Conservation (phyloP, 2,797 vertebrate genomes). For the Poecile montanus region DNA sequence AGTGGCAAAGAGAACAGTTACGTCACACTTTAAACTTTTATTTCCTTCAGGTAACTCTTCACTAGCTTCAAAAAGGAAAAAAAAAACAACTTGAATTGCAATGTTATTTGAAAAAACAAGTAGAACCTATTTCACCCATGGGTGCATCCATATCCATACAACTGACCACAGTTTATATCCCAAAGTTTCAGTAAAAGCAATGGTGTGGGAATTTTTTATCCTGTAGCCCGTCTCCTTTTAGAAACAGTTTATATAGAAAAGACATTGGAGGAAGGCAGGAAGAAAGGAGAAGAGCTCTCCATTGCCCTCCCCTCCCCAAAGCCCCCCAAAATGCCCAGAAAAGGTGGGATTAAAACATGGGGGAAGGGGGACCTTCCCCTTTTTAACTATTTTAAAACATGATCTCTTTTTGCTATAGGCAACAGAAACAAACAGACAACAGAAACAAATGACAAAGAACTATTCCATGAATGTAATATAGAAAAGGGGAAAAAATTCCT, state of each 20-base stretch:
- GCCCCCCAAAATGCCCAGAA: not conserved
- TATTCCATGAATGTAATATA: slow-evolving; percentile 39
- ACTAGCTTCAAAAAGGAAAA: not conserved
- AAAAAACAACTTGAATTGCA: not conserved
- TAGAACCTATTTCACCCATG: not conserved
- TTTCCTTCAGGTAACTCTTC: not conserved
- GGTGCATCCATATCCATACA: not conserved
- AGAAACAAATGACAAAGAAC: slow-evolving; percentile 36
- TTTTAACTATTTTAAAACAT: not conserved
- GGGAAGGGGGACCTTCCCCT: not conserved
- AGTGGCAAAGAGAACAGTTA: not conserved
- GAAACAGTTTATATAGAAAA: not conserved
- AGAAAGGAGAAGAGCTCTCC: not conserved
- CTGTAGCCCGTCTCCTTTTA: not conserved
- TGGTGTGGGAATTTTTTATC: not conserved
- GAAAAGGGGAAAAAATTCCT: slow-evolving; percentile 41
- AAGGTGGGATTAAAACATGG: not conserved
- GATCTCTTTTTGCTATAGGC: slow-evolving; percentile 21
- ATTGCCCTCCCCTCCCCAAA: rapidly evolving
- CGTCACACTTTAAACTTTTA: not conserved
- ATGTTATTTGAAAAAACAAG: not conserved
- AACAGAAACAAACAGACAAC: slow-evolving; percentile 32
- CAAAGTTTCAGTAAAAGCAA: not conserved
- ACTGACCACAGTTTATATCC: not conserved
- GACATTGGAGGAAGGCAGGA: not conserved